phyloP scores from a whole-genome alignment of 1,140 invertebrate species.

The Mizuhopecten yessoensis region DNA sequence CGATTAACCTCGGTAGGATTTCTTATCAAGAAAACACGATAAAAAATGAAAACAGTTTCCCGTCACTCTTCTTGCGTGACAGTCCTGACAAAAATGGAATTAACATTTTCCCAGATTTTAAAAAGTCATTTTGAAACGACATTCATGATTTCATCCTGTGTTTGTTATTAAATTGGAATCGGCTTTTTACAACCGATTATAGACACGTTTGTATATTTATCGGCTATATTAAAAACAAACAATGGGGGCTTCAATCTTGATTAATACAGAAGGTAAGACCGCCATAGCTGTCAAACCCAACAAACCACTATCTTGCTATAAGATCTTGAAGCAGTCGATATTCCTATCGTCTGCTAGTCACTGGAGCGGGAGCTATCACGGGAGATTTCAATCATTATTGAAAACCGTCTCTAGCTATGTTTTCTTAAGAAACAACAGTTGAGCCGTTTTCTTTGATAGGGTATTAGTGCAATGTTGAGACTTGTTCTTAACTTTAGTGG shows the following conservation, averaged over 20 bases:
- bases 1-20: too few relatives aligned
- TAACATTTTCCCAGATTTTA: too few relatives aligned
- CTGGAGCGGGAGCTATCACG: neutral
- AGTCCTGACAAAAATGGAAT: too few relatives aligned
- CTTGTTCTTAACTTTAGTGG: slow-evolving; percentile 25
- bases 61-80: too few relatives aligned
- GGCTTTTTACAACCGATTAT: neutral
- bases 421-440: slow-evolving; percentile 39
- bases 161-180: neutral
- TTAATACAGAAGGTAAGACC: neutral
- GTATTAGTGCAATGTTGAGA: slow-evolving; percentile 38
- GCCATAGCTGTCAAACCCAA: neutral
- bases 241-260: neutral
- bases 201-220: neutral
- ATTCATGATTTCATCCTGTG: neutral
- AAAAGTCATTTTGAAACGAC: neutral
- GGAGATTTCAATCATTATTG: slow-evolving; percentile 38
- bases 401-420: slow-evolving; percentile 12
- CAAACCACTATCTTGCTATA: neutral
- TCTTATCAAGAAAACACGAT: too few relatives aligned
- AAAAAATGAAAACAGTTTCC: too few relatives aligned
- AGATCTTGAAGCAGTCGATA: slow-evolving; percentile 17
- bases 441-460: slow-evolving; percentile 37
- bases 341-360: neutral
- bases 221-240: slow-evolving; percentile 19